Base-by-base conservation (phyloP, 1,140 invertebrate species). In the Metopolophium dirhodum region DNA sequence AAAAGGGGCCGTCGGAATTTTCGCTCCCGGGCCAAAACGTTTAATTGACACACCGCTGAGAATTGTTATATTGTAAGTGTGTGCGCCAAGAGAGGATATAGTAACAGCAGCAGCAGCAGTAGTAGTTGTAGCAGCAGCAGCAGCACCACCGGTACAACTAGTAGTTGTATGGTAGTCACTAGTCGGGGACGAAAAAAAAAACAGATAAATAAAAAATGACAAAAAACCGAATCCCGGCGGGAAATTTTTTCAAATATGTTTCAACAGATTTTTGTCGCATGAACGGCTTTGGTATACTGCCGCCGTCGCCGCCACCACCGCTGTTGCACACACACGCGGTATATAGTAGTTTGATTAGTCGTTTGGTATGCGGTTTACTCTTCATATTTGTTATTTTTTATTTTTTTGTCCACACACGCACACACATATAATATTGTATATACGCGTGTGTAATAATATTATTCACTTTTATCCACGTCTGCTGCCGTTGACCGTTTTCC, bases 241-340 rank as follows among this genome's bases (percentile, higher is more conserved):
- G 91, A 54, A 92, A 85, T 93, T 54, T 85, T 57, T 57, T 57
- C 91, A 54, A 54, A 86, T 85, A 83, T 51, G 91, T 92, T 92
- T 92, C 77, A 93, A 93, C 91, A 85, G 91, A 93, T 92, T 49
- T 93, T 93, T 93, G 91, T 93, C 91, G 91, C 91, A 86, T 86
- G 91, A 93, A 93, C 82, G 91, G 49, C 45, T 68, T 45, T 30
- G 89, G 54, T 68, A 68, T 45, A 90, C 49, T 68, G 49, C 88
- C 51, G 88, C 47, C 86, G 37, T 37, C 37, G 45, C 88, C 35
- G 30, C 87, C 49, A 35, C 11, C 47, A 23, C 35, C 8, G 45
- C 68, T 26, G 87, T 11, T 37, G n/a, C 35, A 30, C 45, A 61
- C 22, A 30, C 68, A 20, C 14, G 41, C 23, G 61, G 61, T 68